Evolutionary conservation across 1,140 invertebrate genomes (phyloP).

Genomic region (Amphibalanus amphitrite): DNA sequence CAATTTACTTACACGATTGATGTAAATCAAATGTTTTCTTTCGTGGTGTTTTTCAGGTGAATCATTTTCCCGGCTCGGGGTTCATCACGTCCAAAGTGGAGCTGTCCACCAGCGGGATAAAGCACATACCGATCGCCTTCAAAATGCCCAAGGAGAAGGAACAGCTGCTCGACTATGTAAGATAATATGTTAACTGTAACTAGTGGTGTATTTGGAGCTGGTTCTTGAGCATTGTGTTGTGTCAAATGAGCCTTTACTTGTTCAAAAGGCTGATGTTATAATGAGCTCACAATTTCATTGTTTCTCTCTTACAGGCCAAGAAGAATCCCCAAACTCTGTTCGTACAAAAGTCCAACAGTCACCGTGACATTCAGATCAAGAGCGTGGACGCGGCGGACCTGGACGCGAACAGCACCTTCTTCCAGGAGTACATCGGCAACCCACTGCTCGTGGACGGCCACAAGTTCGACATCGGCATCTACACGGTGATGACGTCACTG

Average conservation of each 20-base stretch:
- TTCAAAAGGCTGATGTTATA: no score
- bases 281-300: no score
- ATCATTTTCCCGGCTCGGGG: conserved; percentile 88
- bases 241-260: no score
- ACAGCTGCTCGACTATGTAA: conserved; percentile 45
- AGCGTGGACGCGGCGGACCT: conserved; percentile 51
- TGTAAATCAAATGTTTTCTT: no score
- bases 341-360: conserved; percentile 83
- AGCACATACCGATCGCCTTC: conserved; percentile 70
- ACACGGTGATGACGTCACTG: conserved; percentile 78
- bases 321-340: conserved; percentile 53
- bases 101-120: conserved; percentile 54
- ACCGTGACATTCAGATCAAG: conserved; percentile 68
- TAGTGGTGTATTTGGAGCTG: no score
- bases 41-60: conserved; percentile 53
- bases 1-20: no score
- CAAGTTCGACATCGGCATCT: conserved; percentile 95
- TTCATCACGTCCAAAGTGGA: conserved; percentile 90
- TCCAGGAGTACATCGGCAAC: conserved; percentile 70
- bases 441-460: conserved; percentile 67
- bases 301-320: conserved; percentile 28
- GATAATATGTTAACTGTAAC: conserved; percentile 38
- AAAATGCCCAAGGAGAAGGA: conserved; percentile 60
- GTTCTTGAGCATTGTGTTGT: no score
- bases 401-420: conserved; percentile 53